These are phyloP conservation scores for Alcedo quadribrachys DNA, from an alignment of 2,797 vertebrate species.

Conservation along the genomic window DNA sequence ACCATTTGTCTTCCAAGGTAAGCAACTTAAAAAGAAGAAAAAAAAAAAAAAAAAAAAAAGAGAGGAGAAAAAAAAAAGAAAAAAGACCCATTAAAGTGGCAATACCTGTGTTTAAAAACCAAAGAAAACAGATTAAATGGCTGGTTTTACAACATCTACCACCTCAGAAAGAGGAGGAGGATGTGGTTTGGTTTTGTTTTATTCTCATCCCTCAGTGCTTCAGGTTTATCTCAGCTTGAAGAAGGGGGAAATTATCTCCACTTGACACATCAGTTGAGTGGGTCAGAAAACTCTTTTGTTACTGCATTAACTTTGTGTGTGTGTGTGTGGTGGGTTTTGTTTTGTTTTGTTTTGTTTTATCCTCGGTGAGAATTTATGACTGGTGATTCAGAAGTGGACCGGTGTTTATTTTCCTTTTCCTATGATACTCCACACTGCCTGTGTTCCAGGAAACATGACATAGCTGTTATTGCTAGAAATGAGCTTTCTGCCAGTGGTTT, in stretches of 20 bases:
- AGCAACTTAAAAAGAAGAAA: neutral
- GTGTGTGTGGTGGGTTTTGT: neutral
- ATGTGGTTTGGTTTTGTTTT: neutral
- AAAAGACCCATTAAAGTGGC: neutral
- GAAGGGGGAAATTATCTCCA: neutral
- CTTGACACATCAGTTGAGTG: neutral
- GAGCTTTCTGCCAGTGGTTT: slow-evolving; percentile 20
- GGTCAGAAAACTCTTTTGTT: neutral
- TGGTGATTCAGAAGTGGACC: slow-evolving; percentile 7
- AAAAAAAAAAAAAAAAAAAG: rapidly evolving
- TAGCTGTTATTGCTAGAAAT: slow-evolving; percentile 53
- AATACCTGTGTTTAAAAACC: neutral
- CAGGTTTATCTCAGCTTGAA: neutral
- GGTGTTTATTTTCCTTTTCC: slow-evolving; percentile 64
- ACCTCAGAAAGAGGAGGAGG: neutral
- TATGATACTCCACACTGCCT: slow-evolving; percentile 16
- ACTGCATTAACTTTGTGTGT: neutral
- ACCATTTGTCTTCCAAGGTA: neutral
- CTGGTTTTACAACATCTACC: neutral
- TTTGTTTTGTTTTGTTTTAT: neutral
- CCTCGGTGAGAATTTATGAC: slow-evolving; percentile 15
- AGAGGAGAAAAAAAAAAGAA: neutral
- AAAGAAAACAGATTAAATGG: neutral
- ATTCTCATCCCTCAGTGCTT: rapidly evolving
- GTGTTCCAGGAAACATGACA: slow-evolving; percentile 57